These are phyloP conservation scores for Laticauda laticaudata DNA, from an alignment of 2,113 vertebrate genomes.

Conservation along the genomic window DNA sequence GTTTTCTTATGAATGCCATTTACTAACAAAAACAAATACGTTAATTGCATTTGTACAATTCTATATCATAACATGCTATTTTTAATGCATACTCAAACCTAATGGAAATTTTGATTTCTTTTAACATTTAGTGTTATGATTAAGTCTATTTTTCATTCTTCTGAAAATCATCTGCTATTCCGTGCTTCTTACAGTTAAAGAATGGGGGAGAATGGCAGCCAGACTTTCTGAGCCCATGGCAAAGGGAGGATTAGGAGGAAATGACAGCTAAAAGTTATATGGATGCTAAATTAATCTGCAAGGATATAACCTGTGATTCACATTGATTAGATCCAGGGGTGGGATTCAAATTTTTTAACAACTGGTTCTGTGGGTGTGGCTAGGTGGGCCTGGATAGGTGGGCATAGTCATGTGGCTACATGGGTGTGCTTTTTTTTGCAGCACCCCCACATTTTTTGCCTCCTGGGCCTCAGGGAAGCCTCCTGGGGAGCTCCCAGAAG, in stretches of 20 bases:
- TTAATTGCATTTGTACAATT: not conserved
- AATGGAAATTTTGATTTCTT: not conserved
- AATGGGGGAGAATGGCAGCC: slow-evolving; percentile 42
- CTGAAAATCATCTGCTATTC: slow-evolving; percentile 40
- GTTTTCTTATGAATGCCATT: not conserved
- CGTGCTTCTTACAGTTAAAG: slow-evolving; percentile 52
- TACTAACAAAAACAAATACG: not conserved
- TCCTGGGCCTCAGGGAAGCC: too few relatives aligned
- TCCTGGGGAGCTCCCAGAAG: too few relatives aligned
- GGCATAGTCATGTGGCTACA: too few relatives aligned
- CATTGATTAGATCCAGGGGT: not conserved
- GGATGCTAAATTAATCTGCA: slow-evolving; percentile 45
- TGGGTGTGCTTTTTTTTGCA: too few relatives aligned
- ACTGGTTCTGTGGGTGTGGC: too few relatives aligned
- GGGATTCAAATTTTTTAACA: too few relatives aligned
- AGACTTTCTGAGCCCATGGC: slow-evolving; percentile 56
- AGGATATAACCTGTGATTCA: slow-evolving; percentile 48
- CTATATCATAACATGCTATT: not conserved
- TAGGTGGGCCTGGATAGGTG: too few relatives aligned
- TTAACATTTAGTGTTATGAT: not conserved
- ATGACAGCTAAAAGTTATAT: slow-evolving; percentile 53
- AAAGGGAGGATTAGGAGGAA: slow-evolving; percentile 35
- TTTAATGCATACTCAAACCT: not conserved
- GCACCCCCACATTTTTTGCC: too few relatives aligned
- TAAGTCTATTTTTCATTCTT: not conserved